Percentiles rank a stretch among this genome's conserved stretches.
These are phyloP conservation scores for Geodia barretti DNA, from an alignment of 37 sponge, comb jelly and placozoan genomes.

Conservation along the genomic window DNA sequence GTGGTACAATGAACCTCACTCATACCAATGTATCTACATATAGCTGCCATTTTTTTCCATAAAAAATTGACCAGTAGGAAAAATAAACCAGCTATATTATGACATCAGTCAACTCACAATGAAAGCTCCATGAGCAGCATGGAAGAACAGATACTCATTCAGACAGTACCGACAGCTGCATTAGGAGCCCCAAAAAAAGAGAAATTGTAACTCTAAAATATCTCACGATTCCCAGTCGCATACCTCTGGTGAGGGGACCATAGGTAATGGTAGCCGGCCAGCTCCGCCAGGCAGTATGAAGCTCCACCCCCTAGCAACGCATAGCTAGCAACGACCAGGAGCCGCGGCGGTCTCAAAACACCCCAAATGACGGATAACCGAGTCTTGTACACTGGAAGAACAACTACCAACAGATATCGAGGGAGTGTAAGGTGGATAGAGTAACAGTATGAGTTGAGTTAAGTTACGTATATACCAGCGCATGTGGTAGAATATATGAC, in stretches of 20 bases:
- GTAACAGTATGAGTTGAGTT: conserved; percentile 75
- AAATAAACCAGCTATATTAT: too few species aligned
- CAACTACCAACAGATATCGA: conserved; percentile 9
- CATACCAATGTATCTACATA: too few species aligned
- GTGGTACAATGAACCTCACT: too few species aligned
- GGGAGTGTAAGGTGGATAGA: neutral
- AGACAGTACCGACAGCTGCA: conserved; percentile 19
- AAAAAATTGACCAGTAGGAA: too few species aligned
- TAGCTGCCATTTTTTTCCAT: too few species aligned
- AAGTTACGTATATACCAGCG: conserved; percentile 45
- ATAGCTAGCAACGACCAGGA: conserved; percentile 1
- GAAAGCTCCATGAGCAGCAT: conserved; percentile 18
- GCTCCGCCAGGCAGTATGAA: conserved; percentile 27
- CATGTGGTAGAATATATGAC: neutral
- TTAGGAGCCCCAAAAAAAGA: neutral
- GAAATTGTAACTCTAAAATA: neutral
- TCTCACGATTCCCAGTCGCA: neutral
- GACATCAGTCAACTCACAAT: conserved; percentile 34
- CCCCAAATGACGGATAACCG: conserved; percentile 32
- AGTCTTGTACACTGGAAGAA: conserved; percentile 52
- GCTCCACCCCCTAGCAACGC: conserved; percentile 22
- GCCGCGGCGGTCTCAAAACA: conserved; percentile 23
- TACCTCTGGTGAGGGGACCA: conserved; percentile 1
- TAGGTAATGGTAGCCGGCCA: conserved; percentile 26
- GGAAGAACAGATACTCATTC: conserved; percentile 40